Base-by-base conservation (phyloP, 2,113 vertebrate species). In the Actenoides hombroni region DNA sequence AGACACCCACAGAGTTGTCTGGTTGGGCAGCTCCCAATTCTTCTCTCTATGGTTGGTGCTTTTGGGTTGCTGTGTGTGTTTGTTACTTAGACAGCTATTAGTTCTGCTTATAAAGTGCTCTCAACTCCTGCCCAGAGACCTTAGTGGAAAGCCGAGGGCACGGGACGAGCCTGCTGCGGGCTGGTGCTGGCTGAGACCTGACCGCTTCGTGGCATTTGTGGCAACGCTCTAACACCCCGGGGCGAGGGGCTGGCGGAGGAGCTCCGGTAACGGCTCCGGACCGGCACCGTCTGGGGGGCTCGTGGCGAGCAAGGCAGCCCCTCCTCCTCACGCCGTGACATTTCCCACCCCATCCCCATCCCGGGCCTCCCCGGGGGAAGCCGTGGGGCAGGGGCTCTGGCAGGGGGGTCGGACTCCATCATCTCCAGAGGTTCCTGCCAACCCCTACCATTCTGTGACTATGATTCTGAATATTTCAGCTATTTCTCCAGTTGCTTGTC, bases 171-270 rank as follows among this genome's bases (percentile, higher is more conserved):
- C 90, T 93, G 70, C 85, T 92, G 85, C 11, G 53, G 96, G 82
- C 64, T 31, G 86, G 86, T n/a, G 4, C 94, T 83, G 86, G 83
- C 92, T 90, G 92, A 88, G 90, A 73, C 79, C 90, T 76, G 79
- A 64, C 75, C 16, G 1, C 20, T 0, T n/a, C 80, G 85, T 51
- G 92, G 90, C 68, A 24, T 86, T 86, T 77, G 93, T 61, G 75
- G 94, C 15, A 9, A 48, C 4, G 4, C 83, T 77, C 23, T 80
- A n/a, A 65, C 42, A 24, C 40, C 20, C 13, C 1, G 2, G 21
- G 26, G n/a, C 3, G 0, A 59, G 80, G 20, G 60, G 65, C 61
- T 74, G 82, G n/a, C 54, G 88, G 46, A 70, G 31, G 70, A 29
- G 88, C 69, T 37, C 40, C 3, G 2, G 16, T 16, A n/a, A 56